phyloP scores from a whole-genome alignment of 2,888 invertebrate genomes.

The Diaphora mendica region DNA sequence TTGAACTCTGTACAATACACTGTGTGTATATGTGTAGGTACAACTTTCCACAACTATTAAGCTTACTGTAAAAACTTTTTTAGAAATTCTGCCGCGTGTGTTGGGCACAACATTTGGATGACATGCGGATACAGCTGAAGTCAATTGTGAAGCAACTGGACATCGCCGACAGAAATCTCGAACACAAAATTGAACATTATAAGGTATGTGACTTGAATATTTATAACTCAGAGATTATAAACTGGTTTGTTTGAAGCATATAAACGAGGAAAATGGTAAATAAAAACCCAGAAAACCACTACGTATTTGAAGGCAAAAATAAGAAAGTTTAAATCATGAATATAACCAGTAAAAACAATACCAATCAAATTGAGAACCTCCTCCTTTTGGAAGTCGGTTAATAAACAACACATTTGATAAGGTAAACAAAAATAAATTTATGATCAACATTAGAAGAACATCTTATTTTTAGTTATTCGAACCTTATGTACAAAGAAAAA shows the following conservation, averaged over 20 bases:
- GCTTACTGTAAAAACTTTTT: constrained; percentile 31
- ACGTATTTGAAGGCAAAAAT: background rate
- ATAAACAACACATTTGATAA: background rate
- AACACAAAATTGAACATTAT: constrained; percentile 86
- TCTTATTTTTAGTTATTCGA: background rate
- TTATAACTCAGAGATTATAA: constrained; percentile 15
- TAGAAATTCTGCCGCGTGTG: constrained; percentile 88
- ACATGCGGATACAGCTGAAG: constrained; percentile 85
- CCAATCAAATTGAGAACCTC: too few species aligned
- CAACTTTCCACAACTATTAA: background rate
- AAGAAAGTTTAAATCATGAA: background rate
- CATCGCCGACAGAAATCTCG: constrained; percentile 80
- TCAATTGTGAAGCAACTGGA: constrained; percentile 86
- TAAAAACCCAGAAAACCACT: constrained; percentile 8
- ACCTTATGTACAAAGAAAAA: background rate
- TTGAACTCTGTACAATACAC: background rate
- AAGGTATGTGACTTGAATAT: constrained; percentile 69
- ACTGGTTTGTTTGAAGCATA: constrained; percentile 23
- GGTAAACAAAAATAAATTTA: background rate
- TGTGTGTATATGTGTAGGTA: background rate
- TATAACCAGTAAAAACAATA: background rate
- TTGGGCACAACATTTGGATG: constrained; percentile 87
- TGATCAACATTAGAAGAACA: background rate
- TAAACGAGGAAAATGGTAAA: constrained; percentile 25
- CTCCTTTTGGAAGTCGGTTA: too few species aligned